Evolutionary conservation across 2,113 vertebrate genomes (phyloP), one percentile per base, ranked within the genome.

Genomic region (Centropristis striata): DNA sequence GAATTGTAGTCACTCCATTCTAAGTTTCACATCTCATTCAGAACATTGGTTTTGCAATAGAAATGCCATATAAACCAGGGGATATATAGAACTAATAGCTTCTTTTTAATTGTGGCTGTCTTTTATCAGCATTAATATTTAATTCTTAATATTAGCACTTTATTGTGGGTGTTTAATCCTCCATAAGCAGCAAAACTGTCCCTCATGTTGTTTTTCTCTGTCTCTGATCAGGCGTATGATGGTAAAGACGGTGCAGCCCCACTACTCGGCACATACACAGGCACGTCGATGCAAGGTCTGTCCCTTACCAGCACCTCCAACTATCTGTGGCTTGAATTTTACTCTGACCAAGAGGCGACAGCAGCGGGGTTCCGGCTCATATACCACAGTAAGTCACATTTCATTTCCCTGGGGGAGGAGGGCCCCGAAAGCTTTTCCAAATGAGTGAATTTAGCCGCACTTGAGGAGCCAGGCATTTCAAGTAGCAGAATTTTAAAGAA

Each of bases 301-400:
- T 97, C 96, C 0, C 92, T 99, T 11, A 97, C 95, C 70, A 98
- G 96, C 93, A 99, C 98, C 55, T 99, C 98, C 63, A 99, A 99
- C 93, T 96, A 97, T 59, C 91, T 99, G 58, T 99, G 98, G 98
- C 79, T 99, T 60, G 98, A 99, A 89, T 99, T 99, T 90, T 97
- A 96, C 92, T 97, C 97, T 0, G 97, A 99, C 80, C 86, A 94
- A 27, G 96, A 98, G 53, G 95, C 91, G 20, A 98, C 96, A 2
- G 96, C 97, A 75, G 95, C 96, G 81, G 98, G 98, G 64, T 99
- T 99, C 92, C 96, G 94, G 68, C 97, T 99, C 91, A 95, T 96
- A 75, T 99, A 98, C 85, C 96, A 95, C 60, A 98, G 98, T 99
- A 95, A 97, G 98, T 96, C 77, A 72, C 79, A 60, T 72, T 80